These are phyloP conservation scores for Lutjanus campechanus DNA, from an alignment of 2,797 vertebrate genomes.

Conservation along the genomic window DNA sequence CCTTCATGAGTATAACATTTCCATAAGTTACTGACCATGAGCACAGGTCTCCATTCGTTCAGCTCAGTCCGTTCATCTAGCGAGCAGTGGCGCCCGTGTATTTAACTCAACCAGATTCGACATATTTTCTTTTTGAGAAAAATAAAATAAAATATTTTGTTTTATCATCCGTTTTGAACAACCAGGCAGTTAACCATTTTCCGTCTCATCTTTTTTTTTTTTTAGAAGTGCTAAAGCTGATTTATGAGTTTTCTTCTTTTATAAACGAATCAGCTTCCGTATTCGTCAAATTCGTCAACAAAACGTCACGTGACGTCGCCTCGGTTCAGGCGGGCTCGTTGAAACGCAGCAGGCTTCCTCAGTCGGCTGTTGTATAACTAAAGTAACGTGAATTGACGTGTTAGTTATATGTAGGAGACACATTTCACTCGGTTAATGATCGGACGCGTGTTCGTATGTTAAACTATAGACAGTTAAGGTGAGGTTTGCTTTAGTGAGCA, in stretches of 20 bases:
- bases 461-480: background rate
- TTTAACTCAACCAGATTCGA: constrained; percentile 40
- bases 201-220: background rate
- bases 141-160: background rate
- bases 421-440: fast-evolving
- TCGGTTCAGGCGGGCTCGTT: constrained; percentile 78
- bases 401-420: fast-evolving
- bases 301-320: constrained; percentile 75
- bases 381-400: background rate
- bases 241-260: background rate
- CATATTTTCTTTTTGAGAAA: background rate
- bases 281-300: constrained; percentile 41
- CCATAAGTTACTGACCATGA: background rate
- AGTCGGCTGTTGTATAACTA: background rate
- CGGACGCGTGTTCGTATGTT: background rate
- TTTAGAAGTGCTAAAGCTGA: background rate
- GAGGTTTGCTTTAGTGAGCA: background rate
- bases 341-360: background rate
- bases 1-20: background rate
- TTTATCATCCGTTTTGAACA: fast-evolving
- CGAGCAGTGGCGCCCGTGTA: fast-evolving
- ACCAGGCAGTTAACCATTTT: fast-evolving
- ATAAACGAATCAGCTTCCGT: constrained; percentile 53
- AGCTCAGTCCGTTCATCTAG: background rate
- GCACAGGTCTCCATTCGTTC: too few relatives aligned